Percentiles rank a stretch among this genome's conserved stretches.
Conservation (phyloP, 2,888 invertebrate species). For the Papilio protenor region DNA sequence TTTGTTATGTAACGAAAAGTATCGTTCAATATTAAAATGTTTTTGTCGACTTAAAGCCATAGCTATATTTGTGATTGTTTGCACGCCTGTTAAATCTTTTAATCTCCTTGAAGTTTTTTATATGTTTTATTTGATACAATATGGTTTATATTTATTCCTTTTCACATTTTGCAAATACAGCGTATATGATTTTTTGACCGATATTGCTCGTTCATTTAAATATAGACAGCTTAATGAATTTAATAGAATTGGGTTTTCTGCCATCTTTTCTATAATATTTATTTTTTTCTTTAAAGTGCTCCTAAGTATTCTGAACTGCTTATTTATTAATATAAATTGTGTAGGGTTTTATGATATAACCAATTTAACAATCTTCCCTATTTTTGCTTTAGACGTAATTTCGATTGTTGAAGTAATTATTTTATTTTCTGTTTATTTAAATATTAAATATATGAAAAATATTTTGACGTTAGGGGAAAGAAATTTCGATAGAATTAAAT, state of each 20-base stretch:
- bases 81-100: not conserved
- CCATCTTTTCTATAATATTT: not conserved
- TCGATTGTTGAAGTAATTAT: constrained; percentile 7
- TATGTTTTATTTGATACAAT: not conserved
- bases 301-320: not conserved
- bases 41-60: constrained; percentile 1
- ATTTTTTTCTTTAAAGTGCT: not conserved
- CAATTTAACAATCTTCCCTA: not conserved
- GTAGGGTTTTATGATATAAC: not conserved
- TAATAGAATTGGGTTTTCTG: not conserved
- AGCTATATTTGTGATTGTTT: not conserved
- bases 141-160: not conserved
- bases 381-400: constrained; percentile 11
- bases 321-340: not conserved
- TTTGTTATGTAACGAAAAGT: not conserved
- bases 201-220: not conserved
- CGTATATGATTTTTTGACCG: constrained; percentile 1
- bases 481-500: not conserved
- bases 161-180: not conserved
- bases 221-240: constrained; percentile 1
- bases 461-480: not conserved
- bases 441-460: not conserved
- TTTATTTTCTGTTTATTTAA: constrained; percentile 3
- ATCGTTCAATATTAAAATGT: constrained; percentile 5
- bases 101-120: not conserved